These are phyloP conservation scores for Forficula auricularia DNA, from an alignment of 1,140 invertebrate species.

Conservation along the genomic window DNA sequence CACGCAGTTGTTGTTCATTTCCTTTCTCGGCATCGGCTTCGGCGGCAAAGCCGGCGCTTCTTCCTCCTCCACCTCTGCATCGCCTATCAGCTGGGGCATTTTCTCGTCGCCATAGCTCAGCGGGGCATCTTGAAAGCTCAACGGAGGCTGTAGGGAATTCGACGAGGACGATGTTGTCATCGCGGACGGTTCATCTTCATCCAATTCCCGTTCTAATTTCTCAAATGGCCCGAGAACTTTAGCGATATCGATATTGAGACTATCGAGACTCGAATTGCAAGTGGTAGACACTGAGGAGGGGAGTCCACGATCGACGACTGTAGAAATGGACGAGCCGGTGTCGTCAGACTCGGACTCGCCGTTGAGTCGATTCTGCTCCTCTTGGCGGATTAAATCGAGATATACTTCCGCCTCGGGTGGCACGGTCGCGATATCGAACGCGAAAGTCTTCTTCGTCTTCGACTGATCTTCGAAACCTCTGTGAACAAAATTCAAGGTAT, in stretches of 20 bases:
- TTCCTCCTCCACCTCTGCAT: neutral
- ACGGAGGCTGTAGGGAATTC: constrained; percentile 29
- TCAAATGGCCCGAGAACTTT: constrained; percentile 46
- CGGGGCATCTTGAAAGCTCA: constrained; percentile 34
- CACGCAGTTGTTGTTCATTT: too few relatives aligned
- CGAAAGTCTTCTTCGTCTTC: too few relatives aligned
- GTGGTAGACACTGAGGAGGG: constrained; percentile 19
- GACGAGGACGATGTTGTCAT: too few relatives aligned
- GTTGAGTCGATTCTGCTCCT: constrained; percentile 25
- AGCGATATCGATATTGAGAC: constrained; percentile 40
- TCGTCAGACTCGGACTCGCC: constrained; percentile 66
- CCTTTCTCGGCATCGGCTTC: constrained; percentile 25
- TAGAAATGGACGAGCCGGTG: constrained; percentile 69
- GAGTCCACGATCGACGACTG: constrained; percentile 55
- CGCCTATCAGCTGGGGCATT: too few relatives aligned
- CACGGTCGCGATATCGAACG: neutral
- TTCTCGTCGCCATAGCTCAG: constrained; percentile 31
- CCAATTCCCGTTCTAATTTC: constrained; percentile 36
- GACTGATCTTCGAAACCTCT: too few relatives aligned
- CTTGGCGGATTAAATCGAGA: constrained; percentile 49
- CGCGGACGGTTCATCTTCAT: too few relatives aligned
- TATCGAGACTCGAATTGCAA: constrained; percentile 29
- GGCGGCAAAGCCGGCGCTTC: constrained; percentile 20
- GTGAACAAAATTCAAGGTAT: too few relatives aligned
- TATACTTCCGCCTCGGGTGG: constrained; percentile 66